Evolutionary conservation across 2,888 invertebrate species (phyloP), one percentile per base, ranked within the genome.

Genomic region (Melipona beecheii): DNA sequence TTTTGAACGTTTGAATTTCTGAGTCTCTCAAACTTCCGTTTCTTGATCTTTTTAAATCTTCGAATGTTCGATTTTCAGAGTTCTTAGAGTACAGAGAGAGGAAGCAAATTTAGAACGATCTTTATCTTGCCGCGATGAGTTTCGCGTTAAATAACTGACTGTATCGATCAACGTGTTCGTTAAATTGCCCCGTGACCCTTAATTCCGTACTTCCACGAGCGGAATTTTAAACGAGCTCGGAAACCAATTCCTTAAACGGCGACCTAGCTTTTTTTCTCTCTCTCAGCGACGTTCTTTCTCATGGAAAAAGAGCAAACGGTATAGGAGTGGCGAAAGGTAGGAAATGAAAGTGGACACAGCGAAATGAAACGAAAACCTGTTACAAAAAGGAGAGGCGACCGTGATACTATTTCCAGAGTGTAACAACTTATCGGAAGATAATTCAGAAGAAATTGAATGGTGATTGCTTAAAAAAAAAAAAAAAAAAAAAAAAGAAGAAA

Each of bases 161-260:
- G 13, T 65, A 36, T 74, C 36, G 43, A 65, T 54, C 24, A 66
- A n/a, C 54, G 52, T 66, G 74, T 66, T 65, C 54, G 65, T 75
- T 66, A 75, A 54, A 75, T 66, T 66, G 43, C 24, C 9, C 43
- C 15, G 43, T 6, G 36, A 52, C 24, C 43, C 43, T 66, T 56
- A 75, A 75, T 65, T 75, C 24, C 36, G 27, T n/a, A 74, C 24
- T 65, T 74, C 19, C 69, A 65, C 31, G 36, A 36, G 50, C 15
- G 81, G 58, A 81, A 75, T 75, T 75, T 75, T 54, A 75, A 75
- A 43, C 74, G 43, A 54, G 54, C 74, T 56, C 21, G 65, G 54
- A 66, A 65, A 75, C 54, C 74, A 75, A 75, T 75, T 75, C 54
- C 54, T 66, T 52, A 54, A 54, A 65, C 74, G 54, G 43, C 43